Evolutionary conservation across 2,888 invertebrate genomes (phyloP), one percentile per base, ranked within the genome.

Genomic region (Silvanus unidentatus): DNA sequence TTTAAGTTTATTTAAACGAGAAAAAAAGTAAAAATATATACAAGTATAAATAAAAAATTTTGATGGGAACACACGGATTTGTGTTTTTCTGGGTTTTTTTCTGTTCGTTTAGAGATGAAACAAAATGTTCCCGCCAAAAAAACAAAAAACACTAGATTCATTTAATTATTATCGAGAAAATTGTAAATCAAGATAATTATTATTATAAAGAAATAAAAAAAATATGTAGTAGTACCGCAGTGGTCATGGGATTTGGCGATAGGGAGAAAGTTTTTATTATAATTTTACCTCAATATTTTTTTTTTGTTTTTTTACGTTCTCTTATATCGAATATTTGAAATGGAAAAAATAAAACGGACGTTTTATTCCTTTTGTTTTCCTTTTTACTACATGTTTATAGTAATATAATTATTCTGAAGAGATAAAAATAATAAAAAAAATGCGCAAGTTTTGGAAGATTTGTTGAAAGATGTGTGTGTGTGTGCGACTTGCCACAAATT

Each of bases 191-290:
- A n/a, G n/a, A n/a, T n/a, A n/a, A n/a, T n/a, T n/a, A n/a, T n/a
- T 58, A 61, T 59, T 60, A 63, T 59, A 60, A 64, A 59, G 65
- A 64, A 60, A 59, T 64, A 65, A 54, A 30, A 11, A 30, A 9
- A 50, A 36, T 47, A 62, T 64, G 64, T 66, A 66, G 67, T 66
- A 67, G 66, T 64, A 66, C 65, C 65, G 66, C 66, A 66, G 60
- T 64, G 64, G 68, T 66, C 57, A 63, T 68, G 70, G 70, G 69
- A 66, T 69, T 57, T 65, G 68, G 69, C 69, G 66, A 68, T 68
- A 70, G 68, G 67, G 66, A 66, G 62, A 62, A 52, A 67, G 64
- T 68, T 59, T 64, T 63, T 61, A 67, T 64, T 63, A 64, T 65
- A 66, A 65, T 65, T 62, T 61, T 66, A 68, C 66, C 68, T 66